Evolutionary conservation across 2,888 invertebrate species (phyloP).

Genomic region (Stictocephala bisonia): DNA sequence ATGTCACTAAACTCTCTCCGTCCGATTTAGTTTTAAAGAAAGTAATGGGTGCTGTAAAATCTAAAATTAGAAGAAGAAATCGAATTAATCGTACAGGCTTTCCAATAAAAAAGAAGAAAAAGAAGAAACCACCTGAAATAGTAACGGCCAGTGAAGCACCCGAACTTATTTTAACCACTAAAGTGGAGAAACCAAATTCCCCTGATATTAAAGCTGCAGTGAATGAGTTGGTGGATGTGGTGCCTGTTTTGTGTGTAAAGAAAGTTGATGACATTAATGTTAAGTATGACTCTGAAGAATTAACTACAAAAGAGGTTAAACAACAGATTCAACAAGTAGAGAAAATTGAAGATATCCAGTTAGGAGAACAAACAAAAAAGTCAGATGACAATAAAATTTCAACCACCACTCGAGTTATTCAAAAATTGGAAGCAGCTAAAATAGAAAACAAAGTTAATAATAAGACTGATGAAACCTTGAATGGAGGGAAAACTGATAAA

Average conservation of each 20-base stretch:
- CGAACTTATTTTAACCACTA: neutral
- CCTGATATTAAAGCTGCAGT: neutral
- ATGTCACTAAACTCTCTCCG: slow-evolving; percentile 60
- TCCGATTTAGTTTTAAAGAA: slow-evolving; percentile 56
- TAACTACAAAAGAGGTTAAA: slow-evolving; percentile 13
- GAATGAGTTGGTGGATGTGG: slow-evolving; percentile 8
- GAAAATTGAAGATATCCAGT: slow-evolving; percentile 25
- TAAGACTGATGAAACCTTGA: slow-evolving; percentile 20
- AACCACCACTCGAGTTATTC: no score
- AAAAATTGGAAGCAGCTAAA: neutral
- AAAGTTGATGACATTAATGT: slow-evolving; percentile 24
- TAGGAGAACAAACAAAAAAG: slow-evolving; percentile 16
- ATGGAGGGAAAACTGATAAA: slow-evolving; percentile 38
- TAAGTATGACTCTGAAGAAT: slow-evolving; percentile 17
- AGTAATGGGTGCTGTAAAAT: slow-evolving; percentile 63
- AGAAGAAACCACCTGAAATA: slow-evolving; percentile 69
- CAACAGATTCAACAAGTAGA: slow-evolving; percentile 3
- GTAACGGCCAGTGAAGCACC: neutral
- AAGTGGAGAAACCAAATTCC: neutral
- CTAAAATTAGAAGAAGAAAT: slow-evolving; percentile 73
- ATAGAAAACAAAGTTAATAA: slow-evolving; percentile 20
- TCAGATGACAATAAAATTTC: slow-evolving; percentile 4
- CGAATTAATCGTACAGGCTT: slow-evolving; percentile 90
- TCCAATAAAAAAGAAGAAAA: slow-evolving; percentile 85
- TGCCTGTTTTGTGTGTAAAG: slow-evolving; percentile 17